A percentile compares a stretch with the other conserved stretches of the same genome.
Evolutionary conservation across 2,113 vertebrate species (phyloP).

Genomic region (Martes martes): DNA sequence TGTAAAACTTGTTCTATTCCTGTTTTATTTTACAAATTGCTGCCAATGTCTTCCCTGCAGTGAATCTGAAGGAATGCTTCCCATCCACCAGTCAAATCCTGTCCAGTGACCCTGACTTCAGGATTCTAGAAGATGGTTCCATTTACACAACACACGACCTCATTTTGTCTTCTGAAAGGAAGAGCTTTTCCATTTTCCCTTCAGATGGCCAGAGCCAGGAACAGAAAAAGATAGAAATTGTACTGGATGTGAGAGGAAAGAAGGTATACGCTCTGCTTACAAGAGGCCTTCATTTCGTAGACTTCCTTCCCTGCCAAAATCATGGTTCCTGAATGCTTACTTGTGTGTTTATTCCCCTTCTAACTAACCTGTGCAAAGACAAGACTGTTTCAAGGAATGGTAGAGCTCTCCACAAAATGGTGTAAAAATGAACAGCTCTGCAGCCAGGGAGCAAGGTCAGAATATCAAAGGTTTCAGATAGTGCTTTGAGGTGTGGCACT

Average conservation of each 20-base stretch:
- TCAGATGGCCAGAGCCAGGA: constrained; percentile 60
- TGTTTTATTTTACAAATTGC: constrained; percentile 49
- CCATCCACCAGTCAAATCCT: constrained; percentile 64
- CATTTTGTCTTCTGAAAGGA: constrained; percentile 78
- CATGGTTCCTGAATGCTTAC: not conserved
- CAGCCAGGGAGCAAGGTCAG: not conserved
- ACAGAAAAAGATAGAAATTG: constrained; percentile 81
- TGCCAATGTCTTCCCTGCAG: constrained; percentile 72
- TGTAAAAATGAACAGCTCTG: not conserved
- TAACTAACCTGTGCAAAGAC: not conserved
- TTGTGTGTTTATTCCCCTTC: not conserved
- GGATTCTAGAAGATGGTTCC: constrained; percentile 81
- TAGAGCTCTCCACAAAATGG: not conserved
- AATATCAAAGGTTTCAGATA: not conserved
- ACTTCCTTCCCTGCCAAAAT: not conserved
- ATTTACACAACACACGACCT: constrained; percentile 79
- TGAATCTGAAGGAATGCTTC: constrained; percentile 81
- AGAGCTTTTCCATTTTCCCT: constrained; percentile 82
- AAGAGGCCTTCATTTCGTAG: not conserved
- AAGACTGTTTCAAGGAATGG: not conserved
- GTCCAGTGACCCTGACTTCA: constrained; percentile 79
- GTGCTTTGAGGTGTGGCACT: constrained; percentile 1
- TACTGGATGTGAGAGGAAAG: constrained; percentile 71
- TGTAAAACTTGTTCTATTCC: constrained; percentile 55
- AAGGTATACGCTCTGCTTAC: constrained; percentile 75